Evolutionary conservation across 2,797 vertebrate genomes (phyloP).

Genomic region (Pygocentrus nattereri): DNA sequence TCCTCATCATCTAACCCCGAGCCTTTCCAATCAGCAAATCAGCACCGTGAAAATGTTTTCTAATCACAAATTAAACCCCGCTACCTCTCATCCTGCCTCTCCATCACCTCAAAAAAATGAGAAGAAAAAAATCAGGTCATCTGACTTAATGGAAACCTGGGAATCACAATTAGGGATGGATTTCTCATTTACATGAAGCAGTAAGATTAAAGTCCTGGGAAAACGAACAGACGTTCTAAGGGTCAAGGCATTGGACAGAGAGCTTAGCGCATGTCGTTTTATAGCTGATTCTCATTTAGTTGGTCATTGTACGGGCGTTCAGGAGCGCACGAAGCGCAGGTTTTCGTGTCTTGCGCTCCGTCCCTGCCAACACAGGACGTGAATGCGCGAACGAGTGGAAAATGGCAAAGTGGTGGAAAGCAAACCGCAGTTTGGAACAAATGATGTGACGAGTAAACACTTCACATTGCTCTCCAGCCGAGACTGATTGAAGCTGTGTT

Average conservation of each 20-base stretch:
- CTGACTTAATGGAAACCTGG: constrained; percentile 24
- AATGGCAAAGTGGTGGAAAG: neutral
- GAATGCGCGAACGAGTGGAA: neutral
- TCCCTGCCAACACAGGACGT: neutral
- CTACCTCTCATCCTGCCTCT: constrained; percentile 19
- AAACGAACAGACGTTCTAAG: constrained; percentile 64
- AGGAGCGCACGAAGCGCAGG: neutral
- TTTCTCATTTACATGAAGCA: constrained; percentile 72
- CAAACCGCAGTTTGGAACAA: constrained; percentile 16
- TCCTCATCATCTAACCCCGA: constrained; percentile 36
- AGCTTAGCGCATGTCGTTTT: constrained; percentile 67
- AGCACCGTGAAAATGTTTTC: constrained; percentile 39
- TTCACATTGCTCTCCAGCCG: constrained; percentile 15
- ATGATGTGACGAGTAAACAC: constrained; percentile 15
- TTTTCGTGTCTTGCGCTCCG: neutral
- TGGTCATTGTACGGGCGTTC: constrained; percentile 31
- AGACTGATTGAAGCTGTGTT: constrained; percentile 20
- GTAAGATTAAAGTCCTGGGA: constrained; percentile 73
- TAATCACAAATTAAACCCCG: constrained; percentile 53
- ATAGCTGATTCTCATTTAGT: constrained; percentile 65
- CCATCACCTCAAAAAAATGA: neutral
- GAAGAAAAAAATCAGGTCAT: neutral
- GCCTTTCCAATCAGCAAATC: constrained; percentile 22
- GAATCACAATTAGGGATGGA: constrained; percentile 55
- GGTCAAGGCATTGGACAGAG: constrained; percentile 51